Evolutionary conservation across 2,888 invertebrate species (phyloP), one percentile per base, ranked within the genome.

Genomic region (Phalera bucephala): DNA sequence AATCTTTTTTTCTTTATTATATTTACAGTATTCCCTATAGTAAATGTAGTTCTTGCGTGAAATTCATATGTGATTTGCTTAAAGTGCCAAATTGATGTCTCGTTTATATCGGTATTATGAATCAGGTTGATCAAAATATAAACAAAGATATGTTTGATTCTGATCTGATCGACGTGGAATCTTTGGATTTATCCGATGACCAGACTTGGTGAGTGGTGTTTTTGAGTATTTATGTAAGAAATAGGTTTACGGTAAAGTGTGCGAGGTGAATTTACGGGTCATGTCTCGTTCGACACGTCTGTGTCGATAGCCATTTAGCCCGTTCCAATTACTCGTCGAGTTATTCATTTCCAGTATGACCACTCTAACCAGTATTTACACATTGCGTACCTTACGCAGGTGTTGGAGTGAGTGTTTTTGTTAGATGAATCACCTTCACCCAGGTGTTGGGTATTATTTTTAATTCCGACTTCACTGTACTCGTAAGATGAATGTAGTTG

Each of bases 101-200:
- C 69, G 64, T 59, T 65, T 59, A 61, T 64, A 67, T 66, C 74
- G 73, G 69, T 77, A 83, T 71, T 73, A 87, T 86, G 86, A 79
- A 85, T 85, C 84, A 76, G 74, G 59, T 65, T 83, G 81, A 85
- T 84, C 84, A 86, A 83, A 88, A 88, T 87, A 87, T 85, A 89
- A 87, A 89, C 88, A 87, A 89, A 86, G 87, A 86, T 87, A 87
- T 89, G 88, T 73, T 79, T 72, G 87, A 87, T 78, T 78, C 72
- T 72, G 91, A 91, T 70, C 80, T 91, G 60, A 91, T 92, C 64
- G 91, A 92, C 82, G 81, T 92, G 71, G 86, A 87, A 69, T 78
- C 89, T 58, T 76, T 92, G 58, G 85, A 91, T 77, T 90, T 89
- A 74, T 80, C 81, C 45, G 87, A 91, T 76, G 86, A 91, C 69